phyloP scores from a whole-genome alignment of 2,797 vertebrate species.

The Acridotheres tristis region DNA sequence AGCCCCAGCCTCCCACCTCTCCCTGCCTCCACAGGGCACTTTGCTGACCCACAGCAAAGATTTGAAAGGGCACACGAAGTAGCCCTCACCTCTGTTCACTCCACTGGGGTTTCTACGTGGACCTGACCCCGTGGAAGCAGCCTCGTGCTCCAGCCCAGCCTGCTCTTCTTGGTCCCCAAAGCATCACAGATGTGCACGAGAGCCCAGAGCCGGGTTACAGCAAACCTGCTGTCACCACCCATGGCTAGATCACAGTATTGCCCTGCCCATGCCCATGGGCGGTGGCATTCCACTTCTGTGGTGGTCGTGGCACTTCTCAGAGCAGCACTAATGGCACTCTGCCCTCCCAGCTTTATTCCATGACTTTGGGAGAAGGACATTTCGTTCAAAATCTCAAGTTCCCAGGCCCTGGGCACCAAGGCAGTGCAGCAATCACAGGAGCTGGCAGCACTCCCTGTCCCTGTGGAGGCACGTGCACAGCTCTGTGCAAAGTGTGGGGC shows the following conservation, averaged over 20 bases:
- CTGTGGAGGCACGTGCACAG: rapidly evolving
- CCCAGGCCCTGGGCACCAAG: background rate
- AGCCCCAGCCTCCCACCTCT: background rate
- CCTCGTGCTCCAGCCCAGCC: background rate
- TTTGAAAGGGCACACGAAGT: background rate
- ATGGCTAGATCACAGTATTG: rapidly evolving
- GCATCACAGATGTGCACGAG: rapidly evolving
- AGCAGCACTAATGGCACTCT: background rate
- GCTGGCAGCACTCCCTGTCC: slow-evolving; percentile 3
- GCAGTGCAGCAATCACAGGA: background rate
- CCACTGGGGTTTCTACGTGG: background rate
- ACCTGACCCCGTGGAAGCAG: background rate
- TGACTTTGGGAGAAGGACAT: background rate
- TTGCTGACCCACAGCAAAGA: background rate
- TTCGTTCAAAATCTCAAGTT: background rate
- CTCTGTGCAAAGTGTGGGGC: background rate
- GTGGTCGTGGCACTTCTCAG: background rate
- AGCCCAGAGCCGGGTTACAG: background rate
- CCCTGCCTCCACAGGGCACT: background rate
- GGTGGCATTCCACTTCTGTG: background rate
- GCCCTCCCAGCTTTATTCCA: background rate
- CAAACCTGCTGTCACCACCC: background rate
- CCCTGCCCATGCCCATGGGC: background rate
- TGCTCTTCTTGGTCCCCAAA: background rate
- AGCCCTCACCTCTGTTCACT: background rate